A percentile compares a stretch with the other conserved stretches of the same genome.
These are phyloP conservation scores for Hydrozoanthus tunicans DNA, from an alignment of 64 coral and sea anemone species.

Conservation along the genomic window DNA sequence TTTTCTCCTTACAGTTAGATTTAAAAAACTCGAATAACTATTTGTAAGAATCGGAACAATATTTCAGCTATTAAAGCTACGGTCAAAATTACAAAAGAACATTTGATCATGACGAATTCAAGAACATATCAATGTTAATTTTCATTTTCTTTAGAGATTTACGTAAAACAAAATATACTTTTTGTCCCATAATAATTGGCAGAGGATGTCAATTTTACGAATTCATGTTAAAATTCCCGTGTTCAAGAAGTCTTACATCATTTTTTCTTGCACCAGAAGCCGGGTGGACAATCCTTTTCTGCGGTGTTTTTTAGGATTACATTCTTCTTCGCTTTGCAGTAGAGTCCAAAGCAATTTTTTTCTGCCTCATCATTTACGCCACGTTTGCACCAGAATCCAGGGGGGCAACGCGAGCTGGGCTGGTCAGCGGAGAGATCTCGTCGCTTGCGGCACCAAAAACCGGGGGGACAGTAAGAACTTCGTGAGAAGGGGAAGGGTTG, in stretches of 20 bases:
- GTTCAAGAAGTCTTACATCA: neutral
- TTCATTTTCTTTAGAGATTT: neutral
- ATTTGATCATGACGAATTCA: neutral
- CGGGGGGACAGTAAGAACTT: conserved; percentile 46
- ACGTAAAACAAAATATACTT: conserved; percentile 56
- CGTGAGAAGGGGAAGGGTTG: conserved; percentile 1
- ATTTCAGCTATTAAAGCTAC: neutral
- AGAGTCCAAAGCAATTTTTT: conserved; percentile 6
- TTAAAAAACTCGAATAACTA: no score
- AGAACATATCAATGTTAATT: neutral
- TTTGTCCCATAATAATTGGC: conserved; percentile 38
- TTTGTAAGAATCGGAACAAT: no score
- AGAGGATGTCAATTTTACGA: neutral
- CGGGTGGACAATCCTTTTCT: conserved; percentile 42
- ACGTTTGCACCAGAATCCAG: conserved; percentile 71
- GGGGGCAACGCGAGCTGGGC: conserved; percentile 25
- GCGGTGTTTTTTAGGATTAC: conserved; percentile 52
- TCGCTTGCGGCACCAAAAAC: conserved; percentile 75
- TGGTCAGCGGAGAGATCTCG: conserved; percentile 26
- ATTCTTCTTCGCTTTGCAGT: conserved; percentile 48
- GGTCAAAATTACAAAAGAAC: neutral
- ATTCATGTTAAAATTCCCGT: neutral
- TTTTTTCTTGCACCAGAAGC: conserved; percentile 75
- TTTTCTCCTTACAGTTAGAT: no score
- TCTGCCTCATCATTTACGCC: neutral